Conservation (phyloP, 1,140 invertebrate species). For the Zaprionus nigranus region DNA sequence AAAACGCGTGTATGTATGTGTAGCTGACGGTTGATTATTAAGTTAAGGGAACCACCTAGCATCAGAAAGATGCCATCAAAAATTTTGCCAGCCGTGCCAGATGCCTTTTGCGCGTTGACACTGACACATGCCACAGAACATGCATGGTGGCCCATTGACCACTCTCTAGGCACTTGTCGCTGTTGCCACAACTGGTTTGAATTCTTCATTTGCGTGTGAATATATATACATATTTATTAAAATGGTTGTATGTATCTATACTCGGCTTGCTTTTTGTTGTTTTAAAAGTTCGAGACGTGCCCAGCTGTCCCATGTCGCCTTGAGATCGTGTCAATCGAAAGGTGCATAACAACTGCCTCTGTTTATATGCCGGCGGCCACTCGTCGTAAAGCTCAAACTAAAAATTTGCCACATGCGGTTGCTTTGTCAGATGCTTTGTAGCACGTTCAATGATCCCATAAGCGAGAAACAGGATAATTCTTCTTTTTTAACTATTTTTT, state of each 20-base stretch:
- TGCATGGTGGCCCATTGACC: conserved; percentile 47
- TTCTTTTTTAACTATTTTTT: no score
- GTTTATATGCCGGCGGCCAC: conserved; percentile 55
- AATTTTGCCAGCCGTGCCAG: conserved; percentile 42
- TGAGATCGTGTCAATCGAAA: conserved; percentile 60
- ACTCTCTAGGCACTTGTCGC: conserved; percentile 60
- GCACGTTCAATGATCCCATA: conserved; percentile 29
- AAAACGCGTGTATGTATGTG: not conserved
- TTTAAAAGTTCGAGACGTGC: conserved; percentile 32
- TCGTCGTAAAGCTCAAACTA: conserved; percentile 60
- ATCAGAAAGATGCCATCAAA: conserved; percentile 24
- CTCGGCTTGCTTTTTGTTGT: conserved; percentile 30
- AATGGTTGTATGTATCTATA: conserved; percentile 6
- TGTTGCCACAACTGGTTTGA: conserved; percentile 66
- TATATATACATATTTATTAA: conserved; percentile 29
- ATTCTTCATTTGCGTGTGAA: conserved; percentile 73
- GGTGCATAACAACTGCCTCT: conserved; percentile 61
- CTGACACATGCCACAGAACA: conserved; percentile 59
- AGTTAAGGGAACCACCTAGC: conserved; percentile 35
- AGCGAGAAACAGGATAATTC: not conserved
- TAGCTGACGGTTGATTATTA: conserved; percentile 14
- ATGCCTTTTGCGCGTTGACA: conserved; percentile 52
- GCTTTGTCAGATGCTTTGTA: conserved; percentile 67
- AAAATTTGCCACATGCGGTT: conserved; percentile 72
- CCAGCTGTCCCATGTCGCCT: conserved; percentile 25